These are phyloP conservation scores for Loxodonta africana DNA, from an alignment of 2,113 vertebrate species.

Conservation along the genomic window DNA sequence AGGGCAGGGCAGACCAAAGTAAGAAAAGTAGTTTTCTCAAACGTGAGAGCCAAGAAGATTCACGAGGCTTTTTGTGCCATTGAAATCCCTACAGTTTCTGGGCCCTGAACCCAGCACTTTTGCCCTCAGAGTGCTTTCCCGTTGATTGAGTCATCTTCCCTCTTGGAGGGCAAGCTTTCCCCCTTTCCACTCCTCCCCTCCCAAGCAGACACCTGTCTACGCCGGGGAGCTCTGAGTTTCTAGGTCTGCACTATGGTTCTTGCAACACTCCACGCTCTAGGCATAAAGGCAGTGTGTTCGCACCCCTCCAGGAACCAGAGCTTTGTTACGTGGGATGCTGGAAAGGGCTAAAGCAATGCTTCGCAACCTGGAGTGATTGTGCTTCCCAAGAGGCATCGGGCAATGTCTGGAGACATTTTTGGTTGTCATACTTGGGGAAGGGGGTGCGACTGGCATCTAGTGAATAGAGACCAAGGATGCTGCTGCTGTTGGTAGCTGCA, in stretches of 20 bases:
- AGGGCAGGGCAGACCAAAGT: neutral
- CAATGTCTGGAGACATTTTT: neutral
- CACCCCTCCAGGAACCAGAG: neutral
- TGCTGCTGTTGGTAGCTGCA: neutral
- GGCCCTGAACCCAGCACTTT: neutral
- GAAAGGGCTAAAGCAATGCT: neutral
- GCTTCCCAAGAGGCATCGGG: too few species aligned
- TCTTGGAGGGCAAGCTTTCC: neutral
- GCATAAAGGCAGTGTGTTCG: neutral
- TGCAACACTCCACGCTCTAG: too few species aligned
- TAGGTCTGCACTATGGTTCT: neutral
- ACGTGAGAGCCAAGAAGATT: neutral
- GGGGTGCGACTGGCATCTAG: neutral
- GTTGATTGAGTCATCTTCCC: neutral
- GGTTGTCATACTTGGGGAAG: neutral
- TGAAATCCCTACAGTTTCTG: neutral
- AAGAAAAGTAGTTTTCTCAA: neutral
- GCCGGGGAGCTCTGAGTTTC: neutral
- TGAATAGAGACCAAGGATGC: neutral
- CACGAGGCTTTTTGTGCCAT: conserved; percentile 14
- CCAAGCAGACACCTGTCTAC: neutral
- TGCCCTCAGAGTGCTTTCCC: neutral
- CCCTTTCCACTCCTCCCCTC: neutral
- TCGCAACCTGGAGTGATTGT: neutral
- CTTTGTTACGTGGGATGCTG: neutral